Base-by-base conservation (phyloP, 2,113 vertebrate genomes). In the Calyptommatus sinebrachiatus region DNA sequence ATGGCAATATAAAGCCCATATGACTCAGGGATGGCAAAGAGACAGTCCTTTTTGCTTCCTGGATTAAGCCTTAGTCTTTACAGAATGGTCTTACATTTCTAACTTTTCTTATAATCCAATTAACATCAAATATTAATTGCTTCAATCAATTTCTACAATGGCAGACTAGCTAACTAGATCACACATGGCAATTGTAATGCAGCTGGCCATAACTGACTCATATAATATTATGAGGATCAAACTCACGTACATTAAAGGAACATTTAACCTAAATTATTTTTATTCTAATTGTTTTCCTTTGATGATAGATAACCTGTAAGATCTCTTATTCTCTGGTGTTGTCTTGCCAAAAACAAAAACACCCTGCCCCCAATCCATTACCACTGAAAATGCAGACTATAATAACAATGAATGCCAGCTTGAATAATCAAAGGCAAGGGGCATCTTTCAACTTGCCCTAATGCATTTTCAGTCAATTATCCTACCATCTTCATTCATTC, bases 391-490 rank as follows among this genome's bases (percentile, higher is more conserved):
- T 28, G 57, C 50, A 61, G 45, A 35, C 10, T 28, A 67, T 29
- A 69, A 60, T 31, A 20, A 78, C 48, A 78, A 68, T 67, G 62
- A 73, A 83, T 60, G 71, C 45, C 63, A 78, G 22, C 26, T 66
- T 61, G 53, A 35, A 48, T 78, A 73, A 83, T 83, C 48, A 83
- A 77, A 73, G 46, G 20, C 62, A 67, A 61, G 35, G 11, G 22
- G 65, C 41, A 61, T 69, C 63, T 62, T 74, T 41, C 71, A 78
- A 28, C 66, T 78, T 60, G 10, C 41, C 62, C 45, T 69, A 69
- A 62, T 83, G 76, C 50, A 61, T 61, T 83, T 60, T 68, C 50
- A 73, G 69, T 78, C 75, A 83, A 77, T 74, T 73, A 69, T 78
- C 24, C n/a, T 69, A 18, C 21, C n/a, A 3, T 69, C 35, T 18